Evolutionary conservation across 2,888 invertebrate species (phyloP).

Genomic region (Chalcis sispes): DNA sequence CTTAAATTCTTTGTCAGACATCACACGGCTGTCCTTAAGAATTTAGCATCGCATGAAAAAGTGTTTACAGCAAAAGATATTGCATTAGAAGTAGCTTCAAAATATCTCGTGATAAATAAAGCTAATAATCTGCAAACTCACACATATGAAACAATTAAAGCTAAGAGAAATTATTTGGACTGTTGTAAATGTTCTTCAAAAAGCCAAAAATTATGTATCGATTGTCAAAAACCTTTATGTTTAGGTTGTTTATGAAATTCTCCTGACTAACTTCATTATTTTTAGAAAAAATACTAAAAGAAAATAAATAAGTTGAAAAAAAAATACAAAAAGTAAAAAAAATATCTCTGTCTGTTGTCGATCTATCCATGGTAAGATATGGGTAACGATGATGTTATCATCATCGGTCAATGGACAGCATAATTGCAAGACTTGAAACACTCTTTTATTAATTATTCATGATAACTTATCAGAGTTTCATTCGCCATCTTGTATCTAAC

Average conservation of each 20-base stretch:
- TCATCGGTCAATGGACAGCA: background rate
- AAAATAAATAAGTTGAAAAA: no score
- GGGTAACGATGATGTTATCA: background rate
- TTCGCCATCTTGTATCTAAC: no score
- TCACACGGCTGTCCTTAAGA: constrained; percentile 3
- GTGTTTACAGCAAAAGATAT: constrained; percentile 1
- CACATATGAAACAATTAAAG: constrained; percentile 12
- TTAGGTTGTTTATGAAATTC: background rate
- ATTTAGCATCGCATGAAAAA: background rate
- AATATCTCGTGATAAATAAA: constrained; percentile 3
- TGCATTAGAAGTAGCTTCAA: background rate
- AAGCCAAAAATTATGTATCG: background rate
- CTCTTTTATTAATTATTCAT: no score
- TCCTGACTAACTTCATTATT: background rate
- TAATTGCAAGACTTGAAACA: no score
- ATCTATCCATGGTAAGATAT: background rate
- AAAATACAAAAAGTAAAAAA: background rate
- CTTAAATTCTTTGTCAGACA: no score
- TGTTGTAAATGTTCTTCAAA: constrained; percentile 1
- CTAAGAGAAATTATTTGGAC: background rate
- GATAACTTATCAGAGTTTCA: no score
- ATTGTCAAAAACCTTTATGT: background rate
- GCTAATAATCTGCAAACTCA: background rate
- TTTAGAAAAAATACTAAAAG: constrained; percentile 5
- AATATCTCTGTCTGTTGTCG: background rate